phyloP scores from a whole-genome alignment of 2,113 vertebrate genomes.

The Chinchilla lanigera region DNA sequence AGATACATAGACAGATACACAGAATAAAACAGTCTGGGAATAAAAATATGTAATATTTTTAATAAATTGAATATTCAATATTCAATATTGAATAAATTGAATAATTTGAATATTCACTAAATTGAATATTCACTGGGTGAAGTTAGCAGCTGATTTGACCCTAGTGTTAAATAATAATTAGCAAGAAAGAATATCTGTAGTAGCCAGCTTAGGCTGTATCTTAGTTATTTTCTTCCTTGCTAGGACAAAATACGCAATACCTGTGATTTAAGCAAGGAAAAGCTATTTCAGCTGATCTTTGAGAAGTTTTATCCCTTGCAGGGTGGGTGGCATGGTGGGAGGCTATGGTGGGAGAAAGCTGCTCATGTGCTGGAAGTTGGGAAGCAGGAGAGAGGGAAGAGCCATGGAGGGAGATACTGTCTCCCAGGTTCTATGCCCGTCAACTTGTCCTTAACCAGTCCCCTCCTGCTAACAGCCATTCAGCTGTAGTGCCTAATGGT shows the following conservation, averaged over 20 bases:
- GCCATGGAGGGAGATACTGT: neutral
- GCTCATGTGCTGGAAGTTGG: neutral
- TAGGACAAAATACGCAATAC: neutral
- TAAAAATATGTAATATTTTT: neutral
- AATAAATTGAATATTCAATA: no score
- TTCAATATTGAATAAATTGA: no score
- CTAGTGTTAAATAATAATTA: neutral
- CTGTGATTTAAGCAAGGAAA: neutral
- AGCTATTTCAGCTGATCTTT: neutral
- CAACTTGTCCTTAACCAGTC: no score
- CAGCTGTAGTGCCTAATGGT: neutral
- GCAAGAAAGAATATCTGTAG: neutral
- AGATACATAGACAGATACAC: neutral
- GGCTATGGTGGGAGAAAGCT: neutral
- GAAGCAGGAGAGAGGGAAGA: neutral
- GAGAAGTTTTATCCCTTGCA: neutral
- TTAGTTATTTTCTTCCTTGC: neutral
- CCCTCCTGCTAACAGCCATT: neutral
- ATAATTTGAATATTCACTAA: no score
- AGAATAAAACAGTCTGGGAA: neutral
- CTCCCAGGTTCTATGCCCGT: neutral
- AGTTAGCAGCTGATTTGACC: neutral
- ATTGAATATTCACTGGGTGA: neutral
- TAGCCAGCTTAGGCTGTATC: neutral
- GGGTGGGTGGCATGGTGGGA: neutral